Percentiles rank a stretch among this genome's conserved stretches.
These are phyloP conservation scores for Brachionus angularis DNA, from an alignment of 1,140 invertebrate species.

Conservation along the genomic window DNA sequence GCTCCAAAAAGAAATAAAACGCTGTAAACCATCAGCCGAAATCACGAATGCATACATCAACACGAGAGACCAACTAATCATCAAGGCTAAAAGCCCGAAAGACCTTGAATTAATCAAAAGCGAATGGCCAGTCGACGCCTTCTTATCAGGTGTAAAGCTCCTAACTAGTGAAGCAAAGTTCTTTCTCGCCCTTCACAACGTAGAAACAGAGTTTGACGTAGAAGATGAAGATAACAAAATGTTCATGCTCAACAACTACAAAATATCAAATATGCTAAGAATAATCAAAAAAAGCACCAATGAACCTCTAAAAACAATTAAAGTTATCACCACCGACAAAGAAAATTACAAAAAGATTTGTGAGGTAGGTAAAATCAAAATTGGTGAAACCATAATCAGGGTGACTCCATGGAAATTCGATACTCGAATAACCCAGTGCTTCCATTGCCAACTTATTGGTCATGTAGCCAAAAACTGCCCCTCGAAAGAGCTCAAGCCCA, in stretches of 20 bases:
- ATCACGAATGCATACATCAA: background rate
- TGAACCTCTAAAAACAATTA: background rate
- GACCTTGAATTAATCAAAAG: background rate
- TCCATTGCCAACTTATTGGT: constrained; percentile 13
- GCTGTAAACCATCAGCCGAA: background rate
- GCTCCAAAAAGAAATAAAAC: background rate
- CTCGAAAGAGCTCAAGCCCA: background rate
- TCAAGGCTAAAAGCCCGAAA: background rate
- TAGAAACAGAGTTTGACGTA: background rate
- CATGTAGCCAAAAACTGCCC: background rate
- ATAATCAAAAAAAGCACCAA: constrained; percentile 26
- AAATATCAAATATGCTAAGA: constrained; percentile 8
- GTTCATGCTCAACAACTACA: constrained; percentile 5
- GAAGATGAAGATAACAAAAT: constrained; percentile 16
- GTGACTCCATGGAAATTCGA: constrained; percentile 13
- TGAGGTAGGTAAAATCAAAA: background rate
- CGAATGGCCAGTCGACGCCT: background rate
- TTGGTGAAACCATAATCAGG: background rate
- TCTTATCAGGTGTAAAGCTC: background rate
- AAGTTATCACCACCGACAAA: background rate
- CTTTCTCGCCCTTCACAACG: background rate
- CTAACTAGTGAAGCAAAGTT: background rate
- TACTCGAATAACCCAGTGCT: background rate
- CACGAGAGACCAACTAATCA: background rate
- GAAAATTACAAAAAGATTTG: background rate